Evolutionary conservation across 1,140 invertebrate genomes (phyloP), one percentile per base, ranked within the genome.

Genomic region (Halictus rubicundus): DNA sequence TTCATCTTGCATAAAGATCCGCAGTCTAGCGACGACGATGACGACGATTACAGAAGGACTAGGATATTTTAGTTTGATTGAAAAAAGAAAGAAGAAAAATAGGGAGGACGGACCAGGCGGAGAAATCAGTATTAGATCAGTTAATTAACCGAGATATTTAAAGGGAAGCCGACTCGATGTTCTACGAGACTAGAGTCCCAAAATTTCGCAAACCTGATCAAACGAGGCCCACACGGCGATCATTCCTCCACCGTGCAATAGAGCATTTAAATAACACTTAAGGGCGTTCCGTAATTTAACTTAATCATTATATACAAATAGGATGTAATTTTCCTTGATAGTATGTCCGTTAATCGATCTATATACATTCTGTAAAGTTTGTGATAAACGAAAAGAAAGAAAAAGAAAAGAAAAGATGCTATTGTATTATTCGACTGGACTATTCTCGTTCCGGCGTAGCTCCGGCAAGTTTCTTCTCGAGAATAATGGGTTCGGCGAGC

Each of bases 301-400:
- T 82, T 80, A 75, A 71, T 54, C 52, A 60, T 63, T 65, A 65
- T 70, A 52, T 80, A 61, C 49, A 80, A 74, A 19, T 68, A 78
- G 63, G 46, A 64, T 78, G 68, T 72, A 72, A 78, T 64, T 64
- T 54, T 37, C 39, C 14, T 64, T 61, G 37, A 78, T 65, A 72
- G 23, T 71, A 78, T 64, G 76, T n/a, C 60, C 60, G 68, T 46
- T 78, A 72, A 64, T 64, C 60, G 12, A 68, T 69, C 54, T 61
- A 61, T 32, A 27, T 10, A 63, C 57, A 83, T 65, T 79, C 69
- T 76, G 74, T 83, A 75, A 80, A 54, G 74, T 80, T 72, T 78
- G 66, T 73, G 78, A 80, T 75, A 69, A 59, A 80, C 19, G 14
- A 46, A 46, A 46, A 2, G 42, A 46, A 10, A 14, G 14, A 46